phyloP scores from a whole-genome alignment of 2,888 invertebrate genomes.

The Atherix ibis region DNA sequence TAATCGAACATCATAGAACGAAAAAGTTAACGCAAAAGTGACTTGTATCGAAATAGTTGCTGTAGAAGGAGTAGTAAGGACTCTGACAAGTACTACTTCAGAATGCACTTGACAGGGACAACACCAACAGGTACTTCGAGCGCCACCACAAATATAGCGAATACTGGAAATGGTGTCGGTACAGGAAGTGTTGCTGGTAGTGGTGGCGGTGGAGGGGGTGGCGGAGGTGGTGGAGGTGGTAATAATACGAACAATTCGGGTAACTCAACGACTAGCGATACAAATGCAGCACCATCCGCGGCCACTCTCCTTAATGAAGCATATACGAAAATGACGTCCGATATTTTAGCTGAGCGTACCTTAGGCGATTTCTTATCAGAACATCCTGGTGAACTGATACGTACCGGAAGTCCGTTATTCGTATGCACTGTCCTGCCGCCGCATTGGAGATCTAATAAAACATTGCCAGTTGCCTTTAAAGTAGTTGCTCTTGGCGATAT shows the following conservation, averaged over 20 bases:
- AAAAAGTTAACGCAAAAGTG: too few species aligned
- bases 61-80: too few species aligned
- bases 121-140: slow-evolving; percentile 14
- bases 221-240: slow-evolving; percentile 9
- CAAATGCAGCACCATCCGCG: slow-evolving; percentile 50
- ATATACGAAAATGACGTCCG: slow-evolving; percentile 78
- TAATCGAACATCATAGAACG: too few species aligned
- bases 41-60: too few species aligned
- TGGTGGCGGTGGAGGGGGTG: slow-evolving; percentile 7
- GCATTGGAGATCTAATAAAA: slow-evolving; percentile 98
- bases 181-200: slow-evolving; percentile 9
- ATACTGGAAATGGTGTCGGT: slow-evolving; percentile 16
- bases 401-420: slow-evolving; percentile 86
- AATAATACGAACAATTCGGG: slow-evolving; percentile 14
- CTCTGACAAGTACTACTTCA: too few species aligned
- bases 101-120: slow-evolving; percentile 19
- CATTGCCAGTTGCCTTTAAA: slow-evolving; percentile 91
- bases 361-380: slow-evolving; percentile 76
- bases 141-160: slow-evolving; percentile 10
- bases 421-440: slow-evolving; percentile 89
- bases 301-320: slow-evolving; percentile 58
- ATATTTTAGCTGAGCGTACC: slow-evolving; percentile 75
- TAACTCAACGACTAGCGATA: slow-evolving; percentile 14
- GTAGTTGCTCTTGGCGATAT: slow-evolving; percentile 90
- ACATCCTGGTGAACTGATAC: slow-evolving; percentile 80